These are phyloP conservation scores for Drosophila grimshawi DNA, from an alignment of 1,140 invertebrate species.

Conservation along the genomic window DNA sequence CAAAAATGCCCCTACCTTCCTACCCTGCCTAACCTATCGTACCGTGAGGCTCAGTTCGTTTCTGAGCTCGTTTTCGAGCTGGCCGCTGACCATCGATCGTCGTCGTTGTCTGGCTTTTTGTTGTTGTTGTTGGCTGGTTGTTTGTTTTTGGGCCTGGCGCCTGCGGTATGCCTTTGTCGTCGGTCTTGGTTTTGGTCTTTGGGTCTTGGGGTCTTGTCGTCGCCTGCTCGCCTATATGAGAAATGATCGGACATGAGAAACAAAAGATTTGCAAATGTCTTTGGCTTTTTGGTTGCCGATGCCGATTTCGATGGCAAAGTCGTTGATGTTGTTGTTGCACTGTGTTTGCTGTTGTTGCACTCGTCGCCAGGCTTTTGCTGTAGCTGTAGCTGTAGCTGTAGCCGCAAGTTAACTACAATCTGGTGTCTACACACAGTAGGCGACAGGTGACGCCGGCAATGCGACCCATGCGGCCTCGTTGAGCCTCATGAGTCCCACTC, in stretches of 20 bases:
- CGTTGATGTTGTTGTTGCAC: slow-evolving; percentile 16
- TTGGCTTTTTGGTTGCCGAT: slow-evolving; percentile 78
- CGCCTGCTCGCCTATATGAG: slow-evolving; percentile 78
- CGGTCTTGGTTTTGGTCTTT: slow-evolving; percentile 33
- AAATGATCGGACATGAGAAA: slow-evolving; percentile 84
- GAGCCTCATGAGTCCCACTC: slow-evolving; percentile 16
- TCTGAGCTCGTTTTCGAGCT: slow-evolving; percentile 24
- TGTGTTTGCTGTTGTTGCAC: slow-evolving; percentile 3
- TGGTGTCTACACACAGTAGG: slow-evolving; percentile 49
- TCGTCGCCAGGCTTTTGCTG: slow-evolving; percentile 20
- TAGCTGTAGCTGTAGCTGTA: slow-evolving; percentile 23
- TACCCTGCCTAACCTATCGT: not conserved
- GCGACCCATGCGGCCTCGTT: slow-evolving; percentile 9
- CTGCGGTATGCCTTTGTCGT: slow-evolving; percentile 84
- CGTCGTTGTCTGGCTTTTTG: slow-evolving; percentile 45
- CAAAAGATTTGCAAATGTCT: slow-evolving; percentile 84
- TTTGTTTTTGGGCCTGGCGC: slow-evolving; percentile 76
- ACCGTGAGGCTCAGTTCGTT: slow-evolving; percentile 13
- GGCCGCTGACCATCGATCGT: slow-evolving; percentile 46
- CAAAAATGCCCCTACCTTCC: not conserved
- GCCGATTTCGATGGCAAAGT: slow-evolving; percentile 14
- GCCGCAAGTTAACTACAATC: slow-evolving; percentile 27
- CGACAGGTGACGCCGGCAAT: slow-evolving; percentile 73
- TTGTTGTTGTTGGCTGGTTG: slow-evolving; percentile 36
- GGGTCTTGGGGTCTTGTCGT: slow-evolving; percentile 49